These are phyloP conservation scores for Genyomyrus donnyi DNA, from an alignment of 2,113 vertebrate species.

Conservation along the genomic window DNA sequence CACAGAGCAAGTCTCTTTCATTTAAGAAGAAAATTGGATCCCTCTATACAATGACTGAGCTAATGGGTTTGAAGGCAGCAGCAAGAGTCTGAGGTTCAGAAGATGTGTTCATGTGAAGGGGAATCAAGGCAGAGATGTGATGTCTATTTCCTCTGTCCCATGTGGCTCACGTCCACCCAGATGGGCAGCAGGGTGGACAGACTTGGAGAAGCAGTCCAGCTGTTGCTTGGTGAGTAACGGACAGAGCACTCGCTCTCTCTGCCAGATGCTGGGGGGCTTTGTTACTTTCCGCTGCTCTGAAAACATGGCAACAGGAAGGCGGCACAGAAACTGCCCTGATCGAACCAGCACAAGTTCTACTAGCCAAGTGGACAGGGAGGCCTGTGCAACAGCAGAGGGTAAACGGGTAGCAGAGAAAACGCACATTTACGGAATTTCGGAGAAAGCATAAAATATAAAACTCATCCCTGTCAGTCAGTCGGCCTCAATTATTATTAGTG, in stretches of 20 bases:
- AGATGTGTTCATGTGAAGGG: conserved; percentile 7
- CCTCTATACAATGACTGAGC: conserved; percentile 6
- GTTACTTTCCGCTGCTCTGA: background rate
- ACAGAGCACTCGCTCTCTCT: background rate
- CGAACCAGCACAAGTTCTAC: background rate
- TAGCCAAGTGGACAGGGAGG: background rate
- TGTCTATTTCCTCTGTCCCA: background rate
- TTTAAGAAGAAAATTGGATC: conserved; percentile 21
- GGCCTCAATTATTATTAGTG: background rate
- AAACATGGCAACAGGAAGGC: background rate
- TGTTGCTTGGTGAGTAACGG: background rate
- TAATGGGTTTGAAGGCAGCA: background rate
- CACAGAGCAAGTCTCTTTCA: conserved; percentile 12
- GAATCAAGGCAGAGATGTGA: background rate
- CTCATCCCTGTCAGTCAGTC: background rate
- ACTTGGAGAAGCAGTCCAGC: background rate
- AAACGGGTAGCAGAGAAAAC: background rate
- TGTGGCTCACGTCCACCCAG: background rate
- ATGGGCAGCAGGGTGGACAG: background rate
- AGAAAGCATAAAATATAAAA: background rate
- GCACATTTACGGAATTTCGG: background rate
- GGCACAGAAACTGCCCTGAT: background rate
- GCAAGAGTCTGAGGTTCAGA: background rate
- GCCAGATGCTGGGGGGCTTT: background rate
- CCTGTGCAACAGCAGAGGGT: background rate